phyloP scores from a whole-genome alignment of 2,797 vertebrate genomes.

The Sparus aurata region DNA sequence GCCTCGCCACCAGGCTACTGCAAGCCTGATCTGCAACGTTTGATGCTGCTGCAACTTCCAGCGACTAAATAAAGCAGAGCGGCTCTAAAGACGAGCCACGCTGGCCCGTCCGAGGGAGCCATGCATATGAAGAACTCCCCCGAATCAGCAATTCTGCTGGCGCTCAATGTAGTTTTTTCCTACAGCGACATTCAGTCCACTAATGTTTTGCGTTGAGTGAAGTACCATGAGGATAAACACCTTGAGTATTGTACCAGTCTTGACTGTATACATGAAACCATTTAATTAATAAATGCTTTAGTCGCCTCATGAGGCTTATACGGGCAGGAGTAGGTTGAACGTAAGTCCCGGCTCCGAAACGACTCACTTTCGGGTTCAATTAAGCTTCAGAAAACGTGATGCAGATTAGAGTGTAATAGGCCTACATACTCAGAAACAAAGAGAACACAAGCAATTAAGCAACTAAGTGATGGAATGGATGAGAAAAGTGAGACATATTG shows the following conservation, averaged over 20 bases:
- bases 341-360: conserved; percentile 23
- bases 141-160: conserved; percentile 33
- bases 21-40: conserved; percentile 82
- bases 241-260: not conserved
- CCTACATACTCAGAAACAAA: conserved; percentile 15
- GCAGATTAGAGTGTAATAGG: not conserved
- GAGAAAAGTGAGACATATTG: not conserved
- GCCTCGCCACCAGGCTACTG: conserved; percentile 78
- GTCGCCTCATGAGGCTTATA: conserved; percentile 24
- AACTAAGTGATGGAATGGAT: conserved; percentile 15
- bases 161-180: not conserved
- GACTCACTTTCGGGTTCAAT: not conserved
- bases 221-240: not conserved
- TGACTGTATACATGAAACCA: not conserved
- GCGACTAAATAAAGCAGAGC: conserved; percentile 84
- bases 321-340: conserved; percentile 18
- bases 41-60: conserved; percentile 89
- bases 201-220: conserved; percentile 6
- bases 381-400: conserved; percentile 20
- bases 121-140: conserved; percentile 9
- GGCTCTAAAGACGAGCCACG: conserved; percentile 28
- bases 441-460: conserved; percentile 9
- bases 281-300: not conserved
- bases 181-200: not conserved
- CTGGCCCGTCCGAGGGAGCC: conserved; percentile 7